Conservation (phyloP, 2,797 vertebrate species). For the Clarias platycephalus region DNA sequence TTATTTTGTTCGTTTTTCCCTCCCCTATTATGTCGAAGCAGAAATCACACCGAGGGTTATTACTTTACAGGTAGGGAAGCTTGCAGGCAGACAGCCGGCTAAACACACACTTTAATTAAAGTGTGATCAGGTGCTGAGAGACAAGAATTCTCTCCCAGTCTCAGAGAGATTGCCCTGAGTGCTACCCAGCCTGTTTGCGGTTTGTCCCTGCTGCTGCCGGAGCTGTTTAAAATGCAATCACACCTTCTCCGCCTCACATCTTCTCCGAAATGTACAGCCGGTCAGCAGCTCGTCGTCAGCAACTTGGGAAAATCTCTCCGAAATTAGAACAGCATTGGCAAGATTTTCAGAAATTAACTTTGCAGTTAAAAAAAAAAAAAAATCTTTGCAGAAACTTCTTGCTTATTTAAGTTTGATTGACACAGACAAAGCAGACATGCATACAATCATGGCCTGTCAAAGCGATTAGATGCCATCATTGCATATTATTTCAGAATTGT, state of each 20-base stretch:
- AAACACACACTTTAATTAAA: slow-evolving; percentile 54
- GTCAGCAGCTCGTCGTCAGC: slow-evolving; percentile 8
- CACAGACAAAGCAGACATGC: not conserved
- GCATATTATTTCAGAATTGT: not conserved
- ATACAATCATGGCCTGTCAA: not conserved
- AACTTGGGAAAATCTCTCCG: slow-evolving; percentile 20
- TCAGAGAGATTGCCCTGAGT: slow-evolving; percentile 27
- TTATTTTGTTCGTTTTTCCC: slow-evolving; percentile 31
- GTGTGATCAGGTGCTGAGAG: slow-evolving; percentile 43
- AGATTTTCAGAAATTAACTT: not conserved
- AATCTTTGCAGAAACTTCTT: not conserved
- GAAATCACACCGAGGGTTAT: slow-evolving; percentile 40
- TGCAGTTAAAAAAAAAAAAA: no score
- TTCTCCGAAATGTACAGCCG: slow-evolving; percentile 1
- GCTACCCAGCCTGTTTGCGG: slow-evolving; percentile 24
- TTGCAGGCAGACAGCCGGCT: slow-evolving; percentile 33
- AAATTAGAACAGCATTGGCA: slow-evolving; percentile 22
- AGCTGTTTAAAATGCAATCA: slow-evolving; percentile 30
- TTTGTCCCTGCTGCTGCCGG: slow-evolving; percentile 21
- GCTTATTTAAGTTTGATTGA: slow-evolving; percentile 3
- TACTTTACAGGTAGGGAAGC: slow-evolving; percentile 37
- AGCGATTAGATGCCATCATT: not conserved
- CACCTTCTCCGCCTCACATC: not conserved
- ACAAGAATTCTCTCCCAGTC: slow-evolving; percentile 29
- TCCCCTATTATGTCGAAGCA: slow-evolving; percentile 20